Percentiles rank a stretch among this genome's conserved stretches.
phyloP scores from a whole-genome alignment of 2,113 vertebrate genomes.

The Speoplatyrhinus poulsoni region DNA sequence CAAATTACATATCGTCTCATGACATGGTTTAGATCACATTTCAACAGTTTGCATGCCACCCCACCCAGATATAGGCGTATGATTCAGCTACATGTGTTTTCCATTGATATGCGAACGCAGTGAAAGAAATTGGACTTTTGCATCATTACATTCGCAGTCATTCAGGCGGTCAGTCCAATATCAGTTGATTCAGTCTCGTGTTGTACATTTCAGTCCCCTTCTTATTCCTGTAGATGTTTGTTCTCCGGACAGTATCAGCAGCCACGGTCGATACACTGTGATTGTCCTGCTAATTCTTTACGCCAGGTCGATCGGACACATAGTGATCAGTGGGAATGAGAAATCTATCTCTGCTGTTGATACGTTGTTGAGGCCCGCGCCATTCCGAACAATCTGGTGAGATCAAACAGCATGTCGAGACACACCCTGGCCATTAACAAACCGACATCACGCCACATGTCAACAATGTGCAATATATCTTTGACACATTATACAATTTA shows the following conservation, averaged over 20 bases:
- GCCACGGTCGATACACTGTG: slow-evolving; percentile 45
- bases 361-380: slow-evolving; percentile 34
- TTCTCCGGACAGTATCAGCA: slow-evolving; percentile 14
- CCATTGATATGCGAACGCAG: slow-evolving; percentile 30
- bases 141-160: slow-evolving; percentile 52
- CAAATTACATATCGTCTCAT: background rate
- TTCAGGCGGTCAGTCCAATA: slow-evolving; percentile 14
- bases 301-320: slow-evolving; percentile 62
- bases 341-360: slow-evolving; percentile 64
- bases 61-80: slow-evolving; percentile 42
- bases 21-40: slow-evolving; percentile 4
- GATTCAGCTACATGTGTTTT: slow-evolving; percentile 45
- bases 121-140: slow-evolving; percentile 14
- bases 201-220: slow-evolving; percentile 2
- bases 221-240: slow-evolving; percentile 31
- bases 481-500: slow-evolving; percentile 29
- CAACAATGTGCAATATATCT: slow-evolving; percentile 63
- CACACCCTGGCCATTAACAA: slow-evolving; percentile 48
- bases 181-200: slow-evolving; percentile 20
- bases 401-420: slow-evolving; percentile 45
- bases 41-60: slow-evolving; percentile 37
- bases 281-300: slow-evolving; percentile 53
- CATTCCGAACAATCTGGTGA: slow-evolving; percentile 34
- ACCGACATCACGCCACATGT: slow-evolving; percentile 53
- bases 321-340: slow-evolving; percentile 68